Evolutionary conservation across 2,888 invertebrate genomes (phyloP).

Genomic region (Campoletis raptor): DNA sequence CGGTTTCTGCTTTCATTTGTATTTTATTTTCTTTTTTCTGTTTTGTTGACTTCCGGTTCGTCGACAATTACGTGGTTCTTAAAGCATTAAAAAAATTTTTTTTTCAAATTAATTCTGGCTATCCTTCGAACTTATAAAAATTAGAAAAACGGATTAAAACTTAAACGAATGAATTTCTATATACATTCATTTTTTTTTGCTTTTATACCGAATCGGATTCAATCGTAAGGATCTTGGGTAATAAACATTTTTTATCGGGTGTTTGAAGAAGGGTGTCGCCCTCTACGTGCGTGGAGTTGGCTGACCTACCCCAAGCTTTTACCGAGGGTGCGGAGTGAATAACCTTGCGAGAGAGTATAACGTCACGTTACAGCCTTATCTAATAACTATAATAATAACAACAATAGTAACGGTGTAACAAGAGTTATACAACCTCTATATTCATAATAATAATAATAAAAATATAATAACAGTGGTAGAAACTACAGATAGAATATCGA

Average conservation of each 20-base stretch:
- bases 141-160: neutral
- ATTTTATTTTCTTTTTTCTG: neutral
- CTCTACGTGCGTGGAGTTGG: slow-evolving; percentile 27
- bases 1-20: neutral
- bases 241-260: neutral
- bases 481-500: neutral
- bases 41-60: neutral
- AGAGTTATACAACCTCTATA: neutral
- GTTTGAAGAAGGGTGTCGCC: neutral
- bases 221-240: neutral
- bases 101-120: neutral
- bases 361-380: slow-evolving; percentile 7
- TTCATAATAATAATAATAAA: neutral
- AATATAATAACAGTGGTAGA: neutral
- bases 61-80: neutral
- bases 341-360: slow-evolving; percentile 5
- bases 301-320: slow-evolving; percentile 52
- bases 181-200: too few relatives aligned
- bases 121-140: neutral
- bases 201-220: neutral
- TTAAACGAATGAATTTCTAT: neutral
- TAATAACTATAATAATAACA: slow-evolving; percentile 2
- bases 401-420: neutral
- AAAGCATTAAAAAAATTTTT: too few relatives aligned
- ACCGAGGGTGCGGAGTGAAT: slow-evolving; percentile 34